Evolutionary conservation across 2,797 vertebrate species (phyloP).

Genomic region (Mormyrops attenuatus): DNA sequence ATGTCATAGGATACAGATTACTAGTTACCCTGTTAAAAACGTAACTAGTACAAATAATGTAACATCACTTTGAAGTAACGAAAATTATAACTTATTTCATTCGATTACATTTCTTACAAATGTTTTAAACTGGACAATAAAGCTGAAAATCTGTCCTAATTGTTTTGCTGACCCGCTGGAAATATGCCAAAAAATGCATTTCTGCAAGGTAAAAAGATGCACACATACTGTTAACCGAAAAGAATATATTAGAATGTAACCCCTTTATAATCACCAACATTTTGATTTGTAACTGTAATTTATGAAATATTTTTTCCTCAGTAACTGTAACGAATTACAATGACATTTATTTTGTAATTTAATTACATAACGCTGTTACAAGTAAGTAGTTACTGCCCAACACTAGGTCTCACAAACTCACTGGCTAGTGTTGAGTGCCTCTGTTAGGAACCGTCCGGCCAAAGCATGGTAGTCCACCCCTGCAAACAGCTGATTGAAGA

Average conservation of each 20-base stretch:
- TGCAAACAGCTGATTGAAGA: constrained; percentile 79
- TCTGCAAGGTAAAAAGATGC: background rate
- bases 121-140: background rate
- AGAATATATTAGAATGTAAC: background rate
- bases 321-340: background rate
- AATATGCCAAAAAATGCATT: background rate
- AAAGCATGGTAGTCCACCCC: constrained; percentile 77
- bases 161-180: background rate
- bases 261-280: background rate
- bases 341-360: background rate
- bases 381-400: background rate
- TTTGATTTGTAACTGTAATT: background rate
- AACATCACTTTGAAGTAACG: background rate
- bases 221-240: background rate
- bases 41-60: background rate
- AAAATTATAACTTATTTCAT: background rate
- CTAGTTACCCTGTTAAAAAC: background rate
- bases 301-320: background rate
- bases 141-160: background rate
- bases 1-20: background rate
- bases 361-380: background rate
- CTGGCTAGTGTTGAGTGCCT: constrained; percentile 83
- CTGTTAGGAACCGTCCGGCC: constrained; percentile 71
- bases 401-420: constrained; percentile 44
- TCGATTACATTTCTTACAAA: background rate